phyloP scores from a whole-genome alignment of 2,113 vertebrate species.

The Amia ocellicauda region DNA sequence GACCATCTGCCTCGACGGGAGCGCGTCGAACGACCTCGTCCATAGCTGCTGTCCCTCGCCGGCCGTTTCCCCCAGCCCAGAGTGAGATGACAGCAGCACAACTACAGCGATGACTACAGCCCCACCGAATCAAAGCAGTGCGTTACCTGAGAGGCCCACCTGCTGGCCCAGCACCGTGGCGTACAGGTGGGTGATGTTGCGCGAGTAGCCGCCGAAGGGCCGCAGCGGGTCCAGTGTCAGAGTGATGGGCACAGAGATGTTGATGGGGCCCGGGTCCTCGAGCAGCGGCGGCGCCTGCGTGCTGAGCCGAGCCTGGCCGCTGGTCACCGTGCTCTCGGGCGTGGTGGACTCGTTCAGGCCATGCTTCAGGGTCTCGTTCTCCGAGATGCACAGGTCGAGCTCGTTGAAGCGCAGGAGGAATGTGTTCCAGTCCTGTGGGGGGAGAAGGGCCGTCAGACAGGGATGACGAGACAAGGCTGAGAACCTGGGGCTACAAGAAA shows the following conservation, averaged over 20 bases:
- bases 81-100: too few relatives aligned
- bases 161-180: conserved; percentile 89
- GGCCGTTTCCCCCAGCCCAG: too few relatives aligned
- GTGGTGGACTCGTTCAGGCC: conserved; percentile 86
- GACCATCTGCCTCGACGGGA: too few relatives aligned
- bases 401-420: conserved; percentile 93
- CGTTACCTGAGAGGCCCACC: conserved; percentile 86
- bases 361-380: conserved; percentile 95
- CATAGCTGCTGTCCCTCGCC: too few relatives aligned
- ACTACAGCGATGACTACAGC: too few relatives aligned
- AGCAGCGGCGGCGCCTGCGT: conserved; percentile 80
- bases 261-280: conserved; percentile 86
- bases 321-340: conserved; percentile 82
- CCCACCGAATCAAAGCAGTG: too few relatives aligned
- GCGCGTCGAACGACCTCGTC: too few relatives aligned
- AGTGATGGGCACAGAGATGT: conserved; percentile 92
- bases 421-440: conserved; percentile 91
- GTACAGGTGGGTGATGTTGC: conserved; percentile 91
- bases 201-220: conserved; percentile 90
- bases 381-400: conserved; percentile 93
- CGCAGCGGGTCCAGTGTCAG: conserved; percentile 87
- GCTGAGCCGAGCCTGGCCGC: conserved; percentile 79
- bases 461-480: not conserved
- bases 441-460: not conserved
- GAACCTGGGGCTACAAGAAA: not conserved